Conservation (phyloP, 2,797 vertebrate species). For the Schizothorax lantsangensis region DNA sequence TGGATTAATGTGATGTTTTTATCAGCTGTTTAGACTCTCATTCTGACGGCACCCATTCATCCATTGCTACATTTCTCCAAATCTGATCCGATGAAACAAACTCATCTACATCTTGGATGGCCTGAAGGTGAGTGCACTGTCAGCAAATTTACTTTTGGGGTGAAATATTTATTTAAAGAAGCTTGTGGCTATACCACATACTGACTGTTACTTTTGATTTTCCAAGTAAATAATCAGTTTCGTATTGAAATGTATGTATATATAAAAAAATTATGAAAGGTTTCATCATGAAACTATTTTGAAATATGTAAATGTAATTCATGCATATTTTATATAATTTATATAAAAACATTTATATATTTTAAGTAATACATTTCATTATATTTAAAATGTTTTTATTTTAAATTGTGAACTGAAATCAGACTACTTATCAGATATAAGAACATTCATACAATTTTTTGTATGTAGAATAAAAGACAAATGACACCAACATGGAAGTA, state of each 20-base stretch:
- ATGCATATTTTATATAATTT: neutral
- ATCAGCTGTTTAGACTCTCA: neutral
- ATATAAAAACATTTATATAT: too few relatives aligned
- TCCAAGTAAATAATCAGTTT: too few relatives aligned
- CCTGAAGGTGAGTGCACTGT: neutral
- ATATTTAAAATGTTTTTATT: too few relatives aligned
- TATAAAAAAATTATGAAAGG: too few relatives aligned
- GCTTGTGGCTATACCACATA: too few relatives aligned
- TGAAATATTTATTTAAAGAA: neutral
- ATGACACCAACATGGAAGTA: constrained; percentile 84
- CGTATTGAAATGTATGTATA: neutral
- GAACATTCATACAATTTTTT: neutral
- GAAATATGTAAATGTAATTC: neutral
- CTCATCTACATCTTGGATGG: neutral
- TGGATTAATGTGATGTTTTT: too few relatives aligned
- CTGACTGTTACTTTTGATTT: neutral
- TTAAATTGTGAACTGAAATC: neutral
- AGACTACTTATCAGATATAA: neutral
- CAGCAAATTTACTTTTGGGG: neutral
- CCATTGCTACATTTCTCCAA: neutral
- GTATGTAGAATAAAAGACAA: neutral
- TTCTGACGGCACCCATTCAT: neutral
- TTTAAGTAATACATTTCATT: too few relatives aligned
- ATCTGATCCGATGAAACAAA: neutral
- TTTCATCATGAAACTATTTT: too few relatives aligned